These are phyloP conservation scores for Drosophila emarginata DNA, from an alignment of 2,888 invertebrate species.

Conservation along the genomic window DNA sequence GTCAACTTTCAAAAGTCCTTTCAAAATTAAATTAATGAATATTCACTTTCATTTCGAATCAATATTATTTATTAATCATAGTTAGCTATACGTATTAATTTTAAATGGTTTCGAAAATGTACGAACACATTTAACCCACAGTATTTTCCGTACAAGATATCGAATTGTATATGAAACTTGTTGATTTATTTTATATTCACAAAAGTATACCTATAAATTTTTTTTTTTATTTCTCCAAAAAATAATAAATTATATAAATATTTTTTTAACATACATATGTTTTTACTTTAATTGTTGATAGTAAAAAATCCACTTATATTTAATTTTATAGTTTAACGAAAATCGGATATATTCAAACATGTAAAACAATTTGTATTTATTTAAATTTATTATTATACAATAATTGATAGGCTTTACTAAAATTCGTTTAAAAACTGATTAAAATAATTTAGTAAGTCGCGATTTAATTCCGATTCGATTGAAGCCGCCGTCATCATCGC, in stretches of 20 bases:
- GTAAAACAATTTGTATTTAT: not conserved
- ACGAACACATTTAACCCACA: too few relatives aligned
- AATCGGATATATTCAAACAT: not conserved
- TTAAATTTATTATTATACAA: not conserved
- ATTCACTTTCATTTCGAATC: not conserved
- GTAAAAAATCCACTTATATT: not conserved
- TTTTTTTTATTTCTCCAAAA: too few relatives aligned
- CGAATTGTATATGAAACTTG: too few relatives aligned
- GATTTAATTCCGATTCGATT: slow-evolving; percentile 55
- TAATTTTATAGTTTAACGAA: not conserved
- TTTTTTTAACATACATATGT: not conserved
- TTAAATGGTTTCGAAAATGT: too few relatives aligned
- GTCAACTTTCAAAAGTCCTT: not conserved
- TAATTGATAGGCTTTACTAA: not conserved
- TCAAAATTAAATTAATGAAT: not conserved
- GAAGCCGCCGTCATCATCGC: slow-evolving; percentile 81
- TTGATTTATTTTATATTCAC: not conserved
- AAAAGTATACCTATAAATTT: too few relatives aligned
- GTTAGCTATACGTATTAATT: too few relatives aligned
- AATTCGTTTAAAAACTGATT: slow-evolving; percentile 12
- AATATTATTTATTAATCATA: too few relatives aligned
- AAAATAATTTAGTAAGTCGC: slow-evolving; percentile 3
- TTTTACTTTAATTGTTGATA: not conserved
- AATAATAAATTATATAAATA: not conserved
- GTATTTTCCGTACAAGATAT: too few relatives aligned